Evolutionary conservation across 2,797 vertebrate genomes (phyloP), one percentile per base, ranked within the genome.

Genomic region (Tokudaia muenninki): DNA sequence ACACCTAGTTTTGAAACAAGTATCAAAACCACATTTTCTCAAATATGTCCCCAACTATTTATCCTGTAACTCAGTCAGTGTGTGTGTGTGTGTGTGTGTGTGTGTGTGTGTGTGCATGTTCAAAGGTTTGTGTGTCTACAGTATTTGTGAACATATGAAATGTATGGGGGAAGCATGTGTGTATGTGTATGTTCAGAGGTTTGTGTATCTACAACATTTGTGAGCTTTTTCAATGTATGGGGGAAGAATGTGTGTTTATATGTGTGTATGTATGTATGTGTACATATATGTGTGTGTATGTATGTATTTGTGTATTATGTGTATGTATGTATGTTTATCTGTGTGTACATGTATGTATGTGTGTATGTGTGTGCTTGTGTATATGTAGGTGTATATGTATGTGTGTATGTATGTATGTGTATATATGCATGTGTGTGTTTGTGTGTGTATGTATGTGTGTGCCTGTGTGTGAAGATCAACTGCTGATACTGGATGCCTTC

Each of bases 1-100:
- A 72, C 0, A 59, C 52, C 50, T 52, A 78, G n/a, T 31, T 87
- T 81, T 65, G 26, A 90, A 87, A 84, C 37, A 95, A 74, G 37
- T 9, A 63, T 4, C 47, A 12, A 91, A 86, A 37, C 37, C 34
- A 57, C 21, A 21, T 65, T 34, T 91, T 67, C 61, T 44, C 52
- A 59, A 34, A 81, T 81, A 44, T 12, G 7, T 34, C n/a, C 13
- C 12, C 84, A 67, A 63, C 4, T 34, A 31, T 29, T 50, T 91
- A 37, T 47, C 26, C 67, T 79, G 3, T 16, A 63, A 34, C 26
- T 65, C 57, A 75, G 74, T 44, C 72, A 24, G 22, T 1, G 13
- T 78, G 22, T 75, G 21, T 75, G 10, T 75, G 37, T 74, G 17
- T n/a, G n/a, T 41, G 9, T 74, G 21, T 74, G 72, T 41, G 37